Conservation (phyloP, 2,888 invertebrate genomes). For the Trilocha varians region DNA sequence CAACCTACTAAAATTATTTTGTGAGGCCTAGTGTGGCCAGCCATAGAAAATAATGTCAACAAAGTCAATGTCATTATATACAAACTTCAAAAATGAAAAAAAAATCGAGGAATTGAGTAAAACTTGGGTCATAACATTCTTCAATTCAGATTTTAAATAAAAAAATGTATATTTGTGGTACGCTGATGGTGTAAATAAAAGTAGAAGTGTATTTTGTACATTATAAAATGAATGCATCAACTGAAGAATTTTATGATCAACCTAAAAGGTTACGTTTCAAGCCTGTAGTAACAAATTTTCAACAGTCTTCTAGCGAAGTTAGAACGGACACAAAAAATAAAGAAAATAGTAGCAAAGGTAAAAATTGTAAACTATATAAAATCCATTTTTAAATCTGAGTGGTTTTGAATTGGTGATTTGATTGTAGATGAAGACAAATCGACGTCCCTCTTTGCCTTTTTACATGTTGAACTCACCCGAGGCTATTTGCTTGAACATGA, state of each 20-base stretch:
- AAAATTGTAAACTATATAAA: neutral
- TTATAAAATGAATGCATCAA: slow-evolving; percentile 43
- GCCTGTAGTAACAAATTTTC: slow-evolving; percentile 43
- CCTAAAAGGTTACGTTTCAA: slow-evolving; percentile 64
- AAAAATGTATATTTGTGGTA: too few species aligned
- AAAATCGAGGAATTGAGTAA: too few species aligned
- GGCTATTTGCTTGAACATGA: slow-evolving; percentile 96
- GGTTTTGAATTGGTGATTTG: neutral
- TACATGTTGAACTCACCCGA: slow-evolving; percentile 90
- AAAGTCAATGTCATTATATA: too few species aligned
- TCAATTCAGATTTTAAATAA: too few species aligned
- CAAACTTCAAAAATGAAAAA: too few species aligned
- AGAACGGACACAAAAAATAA: slow-evolving; percentile 41
- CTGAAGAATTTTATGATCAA: slow-evolving; percentile 52
- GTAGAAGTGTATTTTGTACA: too few species aligned
- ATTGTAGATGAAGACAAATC: slow-evolving; percentile 53
- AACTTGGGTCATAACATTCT: too few species aligned
- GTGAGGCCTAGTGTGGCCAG: too few species aligned
- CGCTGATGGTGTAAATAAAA: too few species aligned
- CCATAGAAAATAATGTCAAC: too few species aligned
- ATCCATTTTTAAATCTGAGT: neutral
- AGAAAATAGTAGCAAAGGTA: slow-evolving; percentile 51
- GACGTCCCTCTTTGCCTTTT: slow-evolving; percentile 76
- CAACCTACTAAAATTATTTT: too few species aligned
- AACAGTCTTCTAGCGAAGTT: slow-evolving; percentile 43